Evolutionary conservation across 2,888 invertebrate species (phyloP), one percentile per base, ranked within the genome.

Genomic region (Sussaba pulchella): DNA sequence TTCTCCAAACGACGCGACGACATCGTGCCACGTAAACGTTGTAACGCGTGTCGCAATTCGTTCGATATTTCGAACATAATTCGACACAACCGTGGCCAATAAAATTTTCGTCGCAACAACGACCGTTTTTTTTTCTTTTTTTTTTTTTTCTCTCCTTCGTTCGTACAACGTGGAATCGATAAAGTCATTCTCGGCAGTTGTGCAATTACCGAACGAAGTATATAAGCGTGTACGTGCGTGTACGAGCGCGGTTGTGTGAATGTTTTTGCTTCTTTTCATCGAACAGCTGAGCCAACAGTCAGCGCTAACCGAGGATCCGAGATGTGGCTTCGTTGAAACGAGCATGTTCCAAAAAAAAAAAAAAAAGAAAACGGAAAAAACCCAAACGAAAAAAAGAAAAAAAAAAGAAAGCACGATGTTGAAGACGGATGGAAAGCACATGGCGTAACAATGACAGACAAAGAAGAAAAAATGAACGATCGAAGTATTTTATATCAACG

Each of bases 1-100:
- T n/a, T n/a, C n/a, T n/a, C n/a, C n/a, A n/a, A n/a, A n/a, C n/a
- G n/a, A n/a, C n/a, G n/a, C n/a, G n/a, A 24, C 52, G 12, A 54
- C 26, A 24, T 54, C 52, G 52, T 54, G 52, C 6, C 1, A 19
- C 26, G n/a, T n/a, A 2, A 10, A 10, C 52, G 52, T n/a, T 26
- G 52, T 52, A n/a, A 54, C 52, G 31, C 57, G 57, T 57, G 57
- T 57, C 57, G 31, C 31, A 14, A 57, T 54, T 26, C 52, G 52
- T 54, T 54, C n/a, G n/a, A n/a, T n/a, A n/a, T n/a, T n/a, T n/a
- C n/a, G n/a, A n/a, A n/a, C n/a, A n/a, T n/a, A n/a, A n/a, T n/a
- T n/a, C n/a, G n/a, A n/a, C n/a, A n/a, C n/a, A n/a, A n/a, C n/a
- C n/a, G n/a, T n/a, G n/a, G n/a, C n/a, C n/a, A n/a, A n/a, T n/a